These are phyloP conservation scores for Megamerina dolium DNA, from an alignment of 2,888 invertebrate species.

Conservation along the genomic window DNA sequence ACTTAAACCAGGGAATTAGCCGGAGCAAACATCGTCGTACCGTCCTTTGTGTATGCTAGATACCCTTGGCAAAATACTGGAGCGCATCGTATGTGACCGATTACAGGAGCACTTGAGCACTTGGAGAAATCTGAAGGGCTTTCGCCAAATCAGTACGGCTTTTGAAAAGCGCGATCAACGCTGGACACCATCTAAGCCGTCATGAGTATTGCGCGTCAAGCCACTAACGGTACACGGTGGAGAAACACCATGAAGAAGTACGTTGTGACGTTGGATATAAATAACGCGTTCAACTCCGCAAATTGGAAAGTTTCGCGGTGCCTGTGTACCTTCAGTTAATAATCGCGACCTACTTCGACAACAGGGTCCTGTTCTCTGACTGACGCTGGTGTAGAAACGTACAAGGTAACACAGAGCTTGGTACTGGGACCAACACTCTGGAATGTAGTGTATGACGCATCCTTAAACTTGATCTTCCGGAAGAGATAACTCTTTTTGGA, in stretches of 20 bases:
- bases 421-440: no score
- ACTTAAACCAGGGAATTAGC: no score
- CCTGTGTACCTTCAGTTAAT: slow-evolving; percentile 2
- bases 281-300: slow-evolving; percentile 1
- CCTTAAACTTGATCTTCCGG: no score
- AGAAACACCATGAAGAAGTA: no score
- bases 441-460: no score
- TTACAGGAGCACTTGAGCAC: not conserved
- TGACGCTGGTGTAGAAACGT: no score
- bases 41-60: no score
- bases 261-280: slow-evolving; percentile 3
- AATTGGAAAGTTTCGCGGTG: not conserved
- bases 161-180: slow-evolving; percentile 3
- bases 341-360: no score
- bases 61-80: slow-evolving; percentile 5
- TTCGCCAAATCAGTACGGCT: slow-evolving; percentile 6
- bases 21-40: no score
- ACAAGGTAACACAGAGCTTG: no score
- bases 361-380: no score
- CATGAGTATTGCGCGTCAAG: slow-evolving; percentile 1
- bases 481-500: no score
- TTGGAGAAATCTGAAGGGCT: not conserved
- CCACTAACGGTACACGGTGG: slow-evolving; percentile 7
- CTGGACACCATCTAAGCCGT: slow-evolving; percentile 3
- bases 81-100: slow-evolving; percentile 3